These are phyloP conservation scores for Orchesella cincta DNA, from an alignment of 1,140 invertebrate genomes.

Conservation along the genomic window DNA sequence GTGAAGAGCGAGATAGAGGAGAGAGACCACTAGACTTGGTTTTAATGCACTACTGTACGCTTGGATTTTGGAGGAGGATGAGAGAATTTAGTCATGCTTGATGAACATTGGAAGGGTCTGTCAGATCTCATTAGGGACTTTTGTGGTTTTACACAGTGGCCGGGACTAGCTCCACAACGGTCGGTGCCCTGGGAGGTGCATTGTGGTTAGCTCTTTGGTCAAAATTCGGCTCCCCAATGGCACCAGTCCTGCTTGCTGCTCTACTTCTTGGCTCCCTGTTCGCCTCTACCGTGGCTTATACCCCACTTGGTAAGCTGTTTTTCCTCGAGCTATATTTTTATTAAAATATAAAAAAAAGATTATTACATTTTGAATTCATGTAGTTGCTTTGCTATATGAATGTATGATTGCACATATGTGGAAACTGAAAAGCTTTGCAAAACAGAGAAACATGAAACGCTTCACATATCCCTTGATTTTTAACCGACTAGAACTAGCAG, in stretches of 20 bases:
- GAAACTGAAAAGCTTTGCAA: too few species aligned
- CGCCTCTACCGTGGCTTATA: conserved; percentile 61
- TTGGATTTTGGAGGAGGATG: conserved; percentile 17
- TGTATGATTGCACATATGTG: too few species aligned
- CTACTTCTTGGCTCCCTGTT: conserved; percentile 62
- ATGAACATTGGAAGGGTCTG: conserved; percentile 29
- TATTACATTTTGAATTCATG: too few species aligned
- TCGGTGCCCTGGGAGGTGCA: conserved; percentile 58
- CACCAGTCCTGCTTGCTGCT: conserved; percentile 62
- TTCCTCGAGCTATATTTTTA: too few species aligned
- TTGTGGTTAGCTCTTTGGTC: conserved; percentile 61
- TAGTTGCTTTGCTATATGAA: too few species aligned
- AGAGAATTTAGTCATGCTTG: conserved; percentile 29
- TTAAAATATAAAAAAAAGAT: too few species aligned
- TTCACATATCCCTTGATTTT: too few species aligned
- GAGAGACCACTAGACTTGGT: background rate
- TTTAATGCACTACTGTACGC: background rate
- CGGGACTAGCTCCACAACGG: conserved; percentile 51
- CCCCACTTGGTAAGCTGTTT: conserved; percentile 63
- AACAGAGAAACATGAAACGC: too few species aligned
- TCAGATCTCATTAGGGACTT: conserved; percentile 27
- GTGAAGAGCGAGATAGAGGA: too few species aligned
- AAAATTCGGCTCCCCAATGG: conserved; percentile 62
- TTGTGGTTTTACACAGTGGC: conserved; percentile 44
- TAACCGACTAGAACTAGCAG: too few species aligned